Conservation (phyloP, 2,888 invertebrate genomes). For the Drosophila sordidula region DNA sequence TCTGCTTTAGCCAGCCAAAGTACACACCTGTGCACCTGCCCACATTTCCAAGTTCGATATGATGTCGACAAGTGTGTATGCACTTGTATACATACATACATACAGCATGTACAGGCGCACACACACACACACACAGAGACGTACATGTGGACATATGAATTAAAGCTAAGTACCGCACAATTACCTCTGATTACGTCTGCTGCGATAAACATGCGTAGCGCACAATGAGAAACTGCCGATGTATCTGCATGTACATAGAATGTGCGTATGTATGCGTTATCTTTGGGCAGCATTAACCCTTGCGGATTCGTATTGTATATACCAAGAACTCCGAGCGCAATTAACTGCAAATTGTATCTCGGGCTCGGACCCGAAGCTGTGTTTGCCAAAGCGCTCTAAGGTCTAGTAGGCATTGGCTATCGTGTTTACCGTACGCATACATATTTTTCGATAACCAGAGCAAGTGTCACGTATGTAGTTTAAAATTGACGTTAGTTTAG, state of each 20-base stretch:
- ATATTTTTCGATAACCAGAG: too few relatives aligned
- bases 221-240: not conserved
- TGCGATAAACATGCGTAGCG: slow-evolving; percentile 29
- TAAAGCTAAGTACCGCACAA: slow-evolving; percentile 35
- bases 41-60: not conserved
- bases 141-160: slow-evolving; percentile 15
- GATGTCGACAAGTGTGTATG: not conserved
- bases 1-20: not conserved
- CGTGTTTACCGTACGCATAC: too few relatives aligned
- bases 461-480: not conserved
- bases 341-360: too few relatives aligned
- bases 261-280: not conserved
- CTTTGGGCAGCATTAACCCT: not conserved
- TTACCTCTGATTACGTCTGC: slow-evolving; percentile 29
- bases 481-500: slow-evolving; percentile 22
- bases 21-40: slow-evolving; percentile 11
- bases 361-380: too few relatives aligned
- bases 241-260: not conserved
- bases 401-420: too few relatives aligned
- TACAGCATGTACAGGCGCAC: not conserved
- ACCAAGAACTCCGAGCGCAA: not conserved
- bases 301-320: not conserved
- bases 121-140: not conserved
- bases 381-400: too few relatives aligned
- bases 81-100: not conserved